A percentile compares a stretch with the other conserved stretches of the same genome.
These are phyloP conservation scores for Drosophila mercatorum DNA, from an alignment of 2,888 invertebrate species.

Conservation along the genomic window DNA sequence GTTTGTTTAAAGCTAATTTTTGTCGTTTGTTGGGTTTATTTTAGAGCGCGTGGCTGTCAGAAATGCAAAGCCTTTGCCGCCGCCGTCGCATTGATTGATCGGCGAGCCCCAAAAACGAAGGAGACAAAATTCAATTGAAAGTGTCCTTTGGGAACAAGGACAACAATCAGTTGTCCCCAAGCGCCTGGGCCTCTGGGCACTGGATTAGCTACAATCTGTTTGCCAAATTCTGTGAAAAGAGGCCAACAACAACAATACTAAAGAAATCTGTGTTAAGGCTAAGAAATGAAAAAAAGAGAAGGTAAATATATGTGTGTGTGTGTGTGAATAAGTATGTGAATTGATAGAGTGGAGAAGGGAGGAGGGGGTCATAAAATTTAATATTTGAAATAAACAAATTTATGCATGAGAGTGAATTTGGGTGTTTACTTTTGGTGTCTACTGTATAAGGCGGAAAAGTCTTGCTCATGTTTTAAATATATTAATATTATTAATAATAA, in stretches of 20 bases:
- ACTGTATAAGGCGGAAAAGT: too few species aligned
- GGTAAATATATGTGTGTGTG: background rate
- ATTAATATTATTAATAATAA: too few species aligned
- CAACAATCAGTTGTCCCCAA: slow-evolving; percentile 25
- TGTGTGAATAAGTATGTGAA: slow-evolving; percentile 7
- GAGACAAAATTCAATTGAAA: slow-evolving; percentile 28
- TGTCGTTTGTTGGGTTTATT: slow-evolving; percentile 24
- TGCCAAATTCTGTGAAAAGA: slow-evolving; percentile 14
- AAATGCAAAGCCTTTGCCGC: slow-evolving; percentile 41
- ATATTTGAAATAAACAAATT: background rate
- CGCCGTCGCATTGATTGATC: slow-evolving; percentile 56
- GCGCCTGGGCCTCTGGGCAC: slow-evolving; percentile 1
- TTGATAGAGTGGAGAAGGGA: slow-evolving; percentile 9
- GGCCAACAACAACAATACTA: slow-evolving; percentile 5
- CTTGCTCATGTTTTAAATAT: too few species aligned
- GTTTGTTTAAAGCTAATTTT: slow-evolving; percentile 10
- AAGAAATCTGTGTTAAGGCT: slow-evolving; percentile 1
- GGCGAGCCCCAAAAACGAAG: slow-evolving; percentile 13
- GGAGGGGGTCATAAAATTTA: background rate
- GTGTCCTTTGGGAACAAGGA: slow-evolving; percentile 24
- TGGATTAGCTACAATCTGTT: slow-evolving; percentile 43
- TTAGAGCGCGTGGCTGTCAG: slow-evolving; percentile 32
- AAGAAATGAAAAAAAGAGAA: background rate
- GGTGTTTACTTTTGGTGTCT: too few species aligned
- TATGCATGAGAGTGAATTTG: too few species aligned